Base-by-base conservation (phyloP, 2,888 invertebrate species). In the Laothoe populi region DNA sequence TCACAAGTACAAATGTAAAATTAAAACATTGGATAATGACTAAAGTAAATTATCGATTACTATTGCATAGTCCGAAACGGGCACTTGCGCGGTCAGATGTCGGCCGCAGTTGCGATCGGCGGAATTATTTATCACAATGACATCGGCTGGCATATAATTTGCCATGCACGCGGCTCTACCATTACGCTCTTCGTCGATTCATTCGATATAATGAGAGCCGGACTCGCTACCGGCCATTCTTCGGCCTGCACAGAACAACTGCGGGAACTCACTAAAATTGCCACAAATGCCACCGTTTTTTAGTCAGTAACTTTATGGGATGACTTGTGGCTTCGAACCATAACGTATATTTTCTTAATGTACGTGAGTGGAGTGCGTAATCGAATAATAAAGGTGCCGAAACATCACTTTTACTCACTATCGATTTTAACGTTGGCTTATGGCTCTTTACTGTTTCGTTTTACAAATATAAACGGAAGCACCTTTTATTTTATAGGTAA, bases 91-190 rank as follows among this genome's bases (percentile, higher is more conserved):
- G 58, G 23, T 38, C 57, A 57, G 60, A 48, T 44, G 62, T 66
- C 65, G 62, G 62, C 61, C 42, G 64, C 63, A 65, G 64, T 67
- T 65, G 64, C 65, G 62, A 71, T 71, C 72, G 70, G 72, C 73
- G 80, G 79, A 84, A 86, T 86, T 87, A 87, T 88, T 87, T 84
- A 87, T 83, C 83, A 87, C 87, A 90, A 87, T 88, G 88, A 89
- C 87, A 88, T 85, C 83, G 82, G 71, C 81, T 79, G 85, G 81
- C 84, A 82, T 88, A 88, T 88, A 90, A 90, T 89, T 89, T 88
- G 85, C 88, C 84, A 83, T 81, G 83, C 84, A 81, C 83, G 79
- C 77, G 73, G 79, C 77, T 73, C 73, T 69, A 71, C 85, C 79
- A 89, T 89, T 87, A 87, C 83, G 79, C 77, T 84, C 84, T 87